phyloP scores from a whole-genome alignment of 2,888 invertebrate species.

The Schizaphis graminum region DNA sequence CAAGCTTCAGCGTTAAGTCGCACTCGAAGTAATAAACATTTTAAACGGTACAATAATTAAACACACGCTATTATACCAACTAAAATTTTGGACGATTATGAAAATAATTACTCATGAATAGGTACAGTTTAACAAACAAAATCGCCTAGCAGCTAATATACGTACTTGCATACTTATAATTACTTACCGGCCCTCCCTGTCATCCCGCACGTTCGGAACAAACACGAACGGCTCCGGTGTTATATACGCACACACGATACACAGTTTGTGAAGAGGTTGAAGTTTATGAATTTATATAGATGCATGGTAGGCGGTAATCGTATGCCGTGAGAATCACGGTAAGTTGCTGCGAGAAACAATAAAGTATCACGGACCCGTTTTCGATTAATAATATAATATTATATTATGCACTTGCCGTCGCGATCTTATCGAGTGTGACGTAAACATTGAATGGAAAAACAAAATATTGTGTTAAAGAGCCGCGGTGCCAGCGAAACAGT shows the following conservation, averaged over 20 bases:
- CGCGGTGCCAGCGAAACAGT: slow-evolving; percentile 60
- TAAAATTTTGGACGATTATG: not conserved
- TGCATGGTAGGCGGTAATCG: not conserved
- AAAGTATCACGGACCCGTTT: not conserved
- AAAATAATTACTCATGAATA: not conserved
- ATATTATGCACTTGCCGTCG: not conserved
- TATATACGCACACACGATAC: not conserved
- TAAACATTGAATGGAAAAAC: not conserved
- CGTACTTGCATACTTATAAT: not conserved
- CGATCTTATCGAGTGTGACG: not conserved
- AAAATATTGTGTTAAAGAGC: slow-evolving; percentile 36
- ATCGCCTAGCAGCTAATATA: not conserved
- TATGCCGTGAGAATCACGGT: not conserved
- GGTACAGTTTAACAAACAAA: not conserved
- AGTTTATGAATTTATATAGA: not conserved
- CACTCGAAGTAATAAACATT: not conserved
- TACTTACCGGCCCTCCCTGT: not conserved
- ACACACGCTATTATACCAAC: not conserved
- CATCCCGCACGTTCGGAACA: not conserved
- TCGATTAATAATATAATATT: not conserved
- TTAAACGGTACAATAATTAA: not conserved
- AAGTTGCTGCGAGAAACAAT: not conserved
- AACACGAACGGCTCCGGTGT: not conserved
- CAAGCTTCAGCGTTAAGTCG: not conserved
- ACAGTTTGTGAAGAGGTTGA: not conserved